Evolutionary conservation across 2,888 invertebrate genomes (phyloP), one percentile per base, ranked within the genome.

Genomic region (Arge pagana): DNA sequence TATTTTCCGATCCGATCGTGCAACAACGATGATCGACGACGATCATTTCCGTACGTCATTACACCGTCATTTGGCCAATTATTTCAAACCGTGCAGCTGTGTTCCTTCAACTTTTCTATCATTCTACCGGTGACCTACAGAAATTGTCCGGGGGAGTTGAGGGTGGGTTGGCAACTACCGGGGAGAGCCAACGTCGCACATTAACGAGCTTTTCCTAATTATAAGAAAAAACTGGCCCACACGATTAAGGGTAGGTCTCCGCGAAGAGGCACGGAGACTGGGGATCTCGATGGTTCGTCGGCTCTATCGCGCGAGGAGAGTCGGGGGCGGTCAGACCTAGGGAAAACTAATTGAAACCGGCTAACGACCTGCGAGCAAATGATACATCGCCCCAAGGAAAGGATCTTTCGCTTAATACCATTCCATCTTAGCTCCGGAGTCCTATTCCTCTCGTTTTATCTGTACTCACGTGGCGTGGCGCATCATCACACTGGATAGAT

Each of bases 271-370:
- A 50, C 41, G 52, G 30, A 36, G 39, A 15, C 15, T 52, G 53
- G 48, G 53, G 53, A 57, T 57, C 57, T 48, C 57, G 56, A 61
- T 56, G 57, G 61, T n/a, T n/a, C n/a, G n/a, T 35, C 50, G 61
- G 61, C 54, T 60, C 56, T 58, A 59, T 62, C 11, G n/a, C n/a
- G n/a, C n/a, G n/a, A n/a, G 50, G 35, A 43, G 18, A 28, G 42
- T 33, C 41, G 33, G 35, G 42, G 45, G 35, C 45, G 45, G 35
- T 42, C 50, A 42, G 50, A 42, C 42, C 50, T 60, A 64, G 64
- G 65, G 73, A 72, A 74, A 74, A 74, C 72, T 75, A 75, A 75
- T 75, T 75, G 74, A 75, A 75, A 75, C 68, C 72, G 71, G 72
- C 72, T 75, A 75, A 75, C 73, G 74, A 74, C 70, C 71, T 65